Evolutionary conservation across 2,113 vertebrate genomes (phyloP).

Genomic region (Cynocephalus volans): DNA sequence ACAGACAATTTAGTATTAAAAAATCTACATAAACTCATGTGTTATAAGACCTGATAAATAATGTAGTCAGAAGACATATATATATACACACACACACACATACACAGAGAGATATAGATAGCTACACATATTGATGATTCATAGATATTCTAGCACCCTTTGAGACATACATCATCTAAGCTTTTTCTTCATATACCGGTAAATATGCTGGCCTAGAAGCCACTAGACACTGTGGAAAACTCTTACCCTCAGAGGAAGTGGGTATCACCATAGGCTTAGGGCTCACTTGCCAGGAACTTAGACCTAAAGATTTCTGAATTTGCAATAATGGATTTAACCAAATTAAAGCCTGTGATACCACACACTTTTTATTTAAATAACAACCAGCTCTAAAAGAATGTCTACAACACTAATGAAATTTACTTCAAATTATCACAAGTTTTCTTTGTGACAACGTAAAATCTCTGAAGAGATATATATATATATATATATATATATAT

Average conservation of each 20-base stretch:
- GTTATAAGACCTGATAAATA: not conserved
- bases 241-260: not conserved
- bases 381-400: not conserved
- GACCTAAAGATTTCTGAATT: not conserved
- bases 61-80: not conserved
- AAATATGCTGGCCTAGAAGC: not conserved
- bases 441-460: not conserved
- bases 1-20: not conserved
- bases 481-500: too few species aligned
- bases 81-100: not conserved
- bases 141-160: not conserved
- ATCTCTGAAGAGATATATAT: not conserved
- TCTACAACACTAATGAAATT: not conserved
- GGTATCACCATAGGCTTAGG: accelerated
- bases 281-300: not conserved
- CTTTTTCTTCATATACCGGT: not conserved
- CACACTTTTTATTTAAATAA: not conserved
- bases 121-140: not conserved
- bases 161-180: not conserved
- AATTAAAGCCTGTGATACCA: not conserved
- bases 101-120: not conserved
- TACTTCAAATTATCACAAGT: not conserved
- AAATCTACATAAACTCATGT: not conserved
- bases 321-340: not conserved
- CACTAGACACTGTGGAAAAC: not conserved